Conservation (phyloP, 2,888 invertebrate species). For the Onthophagus sagittarius region DNA sequence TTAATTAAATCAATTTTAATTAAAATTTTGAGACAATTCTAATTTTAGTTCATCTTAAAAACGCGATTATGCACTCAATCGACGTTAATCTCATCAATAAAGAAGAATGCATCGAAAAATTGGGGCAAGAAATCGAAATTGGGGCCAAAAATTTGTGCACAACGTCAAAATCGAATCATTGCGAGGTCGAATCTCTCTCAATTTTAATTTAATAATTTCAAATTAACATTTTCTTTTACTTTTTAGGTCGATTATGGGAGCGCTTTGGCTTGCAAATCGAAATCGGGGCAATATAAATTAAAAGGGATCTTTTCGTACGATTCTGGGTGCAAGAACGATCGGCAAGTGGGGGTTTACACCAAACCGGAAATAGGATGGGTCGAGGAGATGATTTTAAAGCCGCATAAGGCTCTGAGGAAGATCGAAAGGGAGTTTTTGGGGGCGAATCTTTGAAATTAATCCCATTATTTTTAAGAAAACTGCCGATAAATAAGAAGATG, state of each 20-base stretch:
- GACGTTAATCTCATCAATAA: slow-evolving; percentile 62
- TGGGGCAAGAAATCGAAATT: slow-evolving; percentile 57
- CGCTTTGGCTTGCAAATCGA: slow-evolving; percentile 73
- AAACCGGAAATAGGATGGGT: slow-evolving; percentile 51
- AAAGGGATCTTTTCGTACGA: slow-evolving; percentile 76
- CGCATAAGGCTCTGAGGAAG: slow-evolving; percentile 43
- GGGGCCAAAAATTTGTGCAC: slow-evolving; percentile 68
- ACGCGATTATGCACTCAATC: slow-evolving; percentile 71
- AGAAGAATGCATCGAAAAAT: slow-evolving; percentile 58
- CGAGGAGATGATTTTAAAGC: slow-evolving; percentile 41
- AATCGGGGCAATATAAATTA: slow-evolving; percentile 64
- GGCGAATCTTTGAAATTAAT: neutral
- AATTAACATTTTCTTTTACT: neutral
- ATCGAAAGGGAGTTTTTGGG: slow-evolving; percentile 32
- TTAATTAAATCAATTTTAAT: neutral
- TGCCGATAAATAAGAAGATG: too few species aligned
- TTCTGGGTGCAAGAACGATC: slow-evolving; percentile 56
- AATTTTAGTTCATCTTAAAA: slow-evolving; percentile 69
- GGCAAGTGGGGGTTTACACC: slow-evolving; percentile 48
- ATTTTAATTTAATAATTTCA: neutral
- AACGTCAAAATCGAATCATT: slow-evolving; percentile 66
- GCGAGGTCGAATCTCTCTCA: slow-evolving; percentile 59
- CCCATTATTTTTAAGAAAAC: neutral
- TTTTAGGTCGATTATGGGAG: slow-evolving; percentile 67
- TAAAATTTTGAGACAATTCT: too few species aligned